Percentiles rank a stretch among this genome's conserved stretches.
Conservation (phyloP, 2,113 vertebrate species). For the Manacus vitellinus region DNA sequence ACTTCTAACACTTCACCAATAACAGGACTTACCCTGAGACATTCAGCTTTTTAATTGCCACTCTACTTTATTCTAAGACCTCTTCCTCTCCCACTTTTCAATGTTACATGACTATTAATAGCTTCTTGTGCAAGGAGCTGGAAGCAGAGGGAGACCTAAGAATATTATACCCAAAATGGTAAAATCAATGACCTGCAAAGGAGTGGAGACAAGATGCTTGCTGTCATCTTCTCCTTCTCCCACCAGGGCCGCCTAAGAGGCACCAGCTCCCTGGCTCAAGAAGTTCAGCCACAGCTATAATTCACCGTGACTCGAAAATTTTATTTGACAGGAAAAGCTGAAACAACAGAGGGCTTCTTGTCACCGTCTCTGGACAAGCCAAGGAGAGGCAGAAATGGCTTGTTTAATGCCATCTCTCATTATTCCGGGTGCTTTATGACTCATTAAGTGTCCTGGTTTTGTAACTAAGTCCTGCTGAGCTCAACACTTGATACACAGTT, state of each 20-base stretch:
- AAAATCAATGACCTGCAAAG: background rate
- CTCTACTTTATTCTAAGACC: background rate
- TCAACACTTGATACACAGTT: conserved; percentile 58
- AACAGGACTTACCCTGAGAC: background rate
- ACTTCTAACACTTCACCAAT: background rate
- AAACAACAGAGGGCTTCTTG: conserved; percentile 46
- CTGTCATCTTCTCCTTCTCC: background rate
- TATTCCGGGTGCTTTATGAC: conserved; percentile 43
- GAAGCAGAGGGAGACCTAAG: background rate
- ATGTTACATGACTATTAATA: background rate
- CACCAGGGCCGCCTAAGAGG: background rate
- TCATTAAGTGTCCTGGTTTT: conserved; percentile 61
- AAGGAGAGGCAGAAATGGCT: conserved; percentile 43
- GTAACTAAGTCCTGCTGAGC: conserved; percentile 58
- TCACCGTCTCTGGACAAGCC: background rate
- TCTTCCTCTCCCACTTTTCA: background rate
- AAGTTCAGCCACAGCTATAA: background rate
- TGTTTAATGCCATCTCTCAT: conserved; percentile 49
- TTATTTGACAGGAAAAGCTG: conserved; percentile 38
- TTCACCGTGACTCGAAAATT: background rate
- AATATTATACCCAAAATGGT: background rate
- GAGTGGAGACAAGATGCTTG: background rate
- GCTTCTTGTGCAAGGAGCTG: background rate
- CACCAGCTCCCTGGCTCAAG: background rate
- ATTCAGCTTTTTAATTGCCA: background rate